Base-by-base conservation (phyloP, 2,888 invertebrate species). In the Dryocosmus kuriphilus region DNA sequence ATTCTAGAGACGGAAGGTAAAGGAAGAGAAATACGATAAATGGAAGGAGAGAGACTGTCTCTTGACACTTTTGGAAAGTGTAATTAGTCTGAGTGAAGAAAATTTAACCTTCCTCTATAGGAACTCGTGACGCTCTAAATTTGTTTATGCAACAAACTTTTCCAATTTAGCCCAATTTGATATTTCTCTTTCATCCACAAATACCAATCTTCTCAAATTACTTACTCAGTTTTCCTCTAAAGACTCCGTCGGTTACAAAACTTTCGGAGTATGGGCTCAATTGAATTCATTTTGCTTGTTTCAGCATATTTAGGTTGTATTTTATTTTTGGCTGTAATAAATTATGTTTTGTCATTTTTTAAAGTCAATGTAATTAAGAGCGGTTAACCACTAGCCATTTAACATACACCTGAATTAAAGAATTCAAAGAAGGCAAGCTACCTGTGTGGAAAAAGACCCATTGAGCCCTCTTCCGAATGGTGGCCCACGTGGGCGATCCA, bases 1-100 rank as follows among this genome's bases (percentile, higher is more conserved):
- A 51, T 71, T 71, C 22, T 30, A 30, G 71, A 32, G 51, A 71
- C 30, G 51, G 71, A 71, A 71, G 46, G 30, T 51, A 30, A 9
- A 71, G 51, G 46, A 22, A 51, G 71, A 32, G 30, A 71, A 30
- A 71, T 30, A 71, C 46, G 46, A 67, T 67, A 67, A 46, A 71
- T 71, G 71, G 51, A 30, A n/a, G n/a, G n/a, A 19, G 27, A 19
- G 27, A 41, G 27, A 46, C 67, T 41, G 19, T 30, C 11, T 67
- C 22, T 41, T 67, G 67, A 67, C 41, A 67, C 67, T 46, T 67
- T 67, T 41, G 41, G 46, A 24, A 16, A 67, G 24, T 41, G 24
- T 71, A 71, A 71, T 71, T 71, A 71, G 51, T 51, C 30, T 19
- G 71, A 71, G 19, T 63, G 11, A 27, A 63, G n/a, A 11, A 38